Conservation (phyloP, 2,797 vertebrate genomes). For the Gymnocypris eckloni region DNA sequence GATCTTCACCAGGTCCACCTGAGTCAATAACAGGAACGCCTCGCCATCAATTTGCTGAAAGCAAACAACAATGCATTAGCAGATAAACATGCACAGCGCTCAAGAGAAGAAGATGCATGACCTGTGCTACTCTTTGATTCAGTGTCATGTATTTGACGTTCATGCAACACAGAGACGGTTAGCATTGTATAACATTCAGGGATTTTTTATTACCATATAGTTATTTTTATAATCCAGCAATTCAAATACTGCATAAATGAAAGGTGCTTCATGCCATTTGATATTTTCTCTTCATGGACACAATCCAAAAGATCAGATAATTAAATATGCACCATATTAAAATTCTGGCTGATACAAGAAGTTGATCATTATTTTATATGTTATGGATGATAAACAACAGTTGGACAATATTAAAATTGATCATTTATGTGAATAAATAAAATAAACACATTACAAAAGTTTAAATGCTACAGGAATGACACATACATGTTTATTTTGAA, state of each 20-base stretch:
- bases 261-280: not conserved
- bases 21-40: slow-evolving; percentile 87
- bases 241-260: not conserved
- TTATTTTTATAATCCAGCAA: not conserved
- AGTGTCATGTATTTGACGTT: not conserved
- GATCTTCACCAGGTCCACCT: slow-evolving; percentile 88
- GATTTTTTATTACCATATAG: not conserved
- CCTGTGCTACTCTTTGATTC: not conserved
- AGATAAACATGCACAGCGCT: not conserved
- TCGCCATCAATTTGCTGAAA: slow-evolving; percentile 87
- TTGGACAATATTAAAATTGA: not conserved
- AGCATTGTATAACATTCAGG: not conserved
- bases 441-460: not conserved
- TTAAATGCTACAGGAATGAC: not conserved
- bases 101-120: not conserved
- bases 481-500: not conserved
- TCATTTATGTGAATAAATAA: not conserved
- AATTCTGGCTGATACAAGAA: not conserved
- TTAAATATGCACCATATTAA: not conserved
- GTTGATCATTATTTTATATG: not conserved
- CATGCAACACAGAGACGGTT: not conserved
- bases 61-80: not conserved
- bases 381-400: not conserved
- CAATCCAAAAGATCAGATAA: not conserved
- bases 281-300: not conserved